phyloP scores from a whole-genome alignment of 2,888 invertebrate species.

The Cephus nigrinus region DNA sequence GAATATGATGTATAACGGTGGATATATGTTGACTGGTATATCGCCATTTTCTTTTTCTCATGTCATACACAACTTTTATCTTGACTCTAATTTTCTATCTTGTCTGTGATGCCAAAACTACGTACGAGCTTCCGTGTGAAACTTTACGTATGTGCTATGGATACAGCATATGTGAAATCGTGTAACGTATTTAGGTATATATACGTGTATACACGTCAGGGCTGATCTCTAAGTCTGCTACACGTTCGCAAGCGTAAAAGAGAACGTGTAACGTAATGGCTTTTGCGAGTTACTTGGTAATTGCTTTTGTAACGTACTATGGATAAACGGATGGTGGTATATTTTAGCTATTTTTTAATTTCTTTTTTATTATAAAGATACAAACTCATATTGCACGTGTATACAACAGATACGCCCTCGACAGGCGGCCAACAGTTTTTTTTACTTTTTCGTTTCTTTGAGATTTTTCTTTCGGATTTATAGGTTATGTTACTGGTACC shows the following conservation, averaged over 20 bases:
- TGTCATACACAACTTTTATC: neutral
- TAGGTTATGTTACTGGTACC: neutral
- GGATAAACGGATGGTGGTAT: neutral
- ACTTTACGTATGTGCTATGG: neutral
- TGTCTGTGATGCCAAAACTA: neutral
- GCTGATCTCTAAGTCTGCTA: neutral
- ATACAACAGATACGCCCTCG: neutral
- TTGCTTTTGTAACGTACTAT: neutral
- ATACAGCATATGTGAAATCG: neutral
- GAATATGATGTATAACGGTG: neutral
- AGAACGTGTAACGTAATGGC: neutral
- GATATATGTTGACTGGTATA: neutral
- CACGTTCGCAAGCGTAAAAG: neutral
- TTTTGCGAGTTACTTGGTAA: neutral
- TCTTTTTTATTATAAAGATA: neutral
- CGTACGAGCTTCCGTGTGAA: neutral
- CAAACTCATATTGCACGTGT: neutral
- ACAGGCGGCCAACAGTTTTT: neutral
- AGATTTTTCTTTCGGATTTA: neutral
- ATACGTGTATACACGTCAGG: neutral
- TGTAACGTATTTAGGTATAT: neutral
- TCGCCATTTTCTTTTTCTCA: neutral
- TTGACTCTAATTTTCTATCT: neutral
- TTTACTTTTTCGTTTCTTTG: neutral
- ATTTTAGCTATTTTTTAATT: neutral